These are phyloP conservation scores for Erynnis tages DNA, from an alignment of 2,888 invertebrate species.

Conservation along the genomic window DNA sequence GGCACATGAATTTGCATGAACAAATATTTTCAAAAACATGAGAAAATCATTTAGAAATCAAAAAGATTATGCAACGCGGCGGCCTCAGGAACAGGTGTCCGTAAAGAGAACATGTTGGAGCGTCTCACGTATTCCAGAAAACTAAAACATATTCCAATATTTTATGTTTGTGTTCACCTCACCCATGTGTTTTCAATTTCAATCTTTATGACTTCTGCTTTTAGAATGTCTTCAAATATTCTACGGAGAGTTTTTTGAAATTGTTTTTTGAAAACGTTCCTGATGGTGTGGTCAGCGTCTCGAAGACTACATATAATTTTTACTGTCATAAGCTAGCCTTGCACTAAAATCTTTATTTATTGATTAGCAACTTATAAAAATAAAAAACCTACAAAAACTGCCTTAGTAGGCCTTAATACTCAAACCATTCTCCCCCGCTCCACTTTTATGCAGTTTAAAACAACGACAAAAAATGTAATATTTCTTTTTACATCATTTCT, in stretches of 20 bases:
- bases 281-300: no score
- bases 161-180: slow-evolving; percentile 9
- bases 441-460: no score
- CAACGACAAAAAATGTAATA: no score
- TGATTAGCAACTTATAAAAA: no score
- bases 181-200: slow-evolving; percentile 12
- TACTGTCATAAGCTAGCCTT: no score
- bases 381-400: no score
- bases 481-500: no score
- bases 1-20: no score
- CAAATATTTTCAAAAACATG: background rate
- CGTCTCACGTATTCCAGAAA: slow-evolving; percentile 8
- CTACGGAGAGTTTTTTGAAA: background rate
- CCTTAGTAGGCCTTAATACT: no score
- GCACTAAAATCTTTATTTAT: no score
- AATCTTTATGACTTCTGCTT: slow-evolving; percentile 2
- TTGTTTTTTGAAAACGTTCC: background rate
- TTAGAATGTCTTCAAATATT: background rate
- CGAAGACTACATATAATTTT: no score
- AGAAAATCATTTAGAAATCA: slow-evolving; percentile 4
- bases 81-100: background rate
- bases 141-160: slow-evolving; percentile 16
- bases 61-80: slow-evolving; percentile 8
- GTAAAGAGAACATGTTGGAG: slow-evolving; percentile 8
- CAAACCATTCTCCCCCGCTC: no score